Evolutionary conservation across 2,888 invertebrate species (phyloP).

Genomic region (Drosophila testacea): DNA sequence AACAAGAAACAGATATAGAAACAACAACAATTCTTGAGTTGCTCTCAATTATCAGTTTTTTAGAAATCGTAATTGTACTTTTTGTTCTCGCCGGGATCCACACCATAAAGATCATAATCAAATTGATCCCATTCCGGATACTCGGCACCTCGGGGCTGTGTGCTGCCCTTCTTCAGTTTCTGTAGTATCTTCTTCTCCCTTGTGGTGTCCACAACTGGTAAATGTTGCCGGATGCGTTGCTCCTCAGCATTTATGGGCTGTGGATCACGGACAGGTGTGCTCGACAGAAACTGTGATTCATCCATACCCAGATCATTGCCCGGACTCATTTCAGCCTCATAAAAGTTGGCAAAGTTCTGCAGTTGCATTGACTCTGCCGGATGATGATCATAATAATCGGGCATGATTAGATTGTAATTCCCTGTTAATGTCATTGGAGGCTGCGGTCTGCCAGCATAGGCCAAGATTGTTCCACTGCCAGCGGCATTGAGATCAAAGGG

Average conservation of each 20-base stretch:
- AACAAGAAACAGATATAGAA: conserved; percentile 49
- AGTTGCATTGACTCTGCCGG: conserved; percentile 74
- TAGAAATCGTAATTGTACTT: conserved; percentile 65
- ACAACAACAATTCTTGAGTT: conserved; percentile 34
- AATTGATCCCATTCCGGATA: conserved; percentile 82
- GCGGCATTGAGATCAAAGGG: conserved; percentile 46
- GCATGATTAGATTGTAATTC: conserved; percentile 77
- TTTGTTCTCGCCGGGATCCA: conserved; percentile 70
- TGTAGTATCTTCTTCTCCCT: conserved; percentile 64
- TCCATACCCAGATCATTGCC: conserved; percentile 77
- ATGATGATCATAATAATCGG: conserved; percentile 75
- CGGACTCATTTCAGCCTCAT: conserved; percentile 61
- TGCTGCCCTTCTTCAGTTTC: conserved; percentile 73
- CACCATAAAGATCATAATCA: conserved; percentile 82
- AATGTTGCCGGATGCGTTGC: conserved; percentile 62
- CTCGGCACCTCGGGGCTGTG: conserved; percentile 65
- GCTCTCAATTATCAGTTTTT: conserved; percentile 5
- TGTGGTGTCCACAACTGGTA: conserved; percentile 66
- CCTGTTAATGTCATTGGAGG: conserved; percentile 65
- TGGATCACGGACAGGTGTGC: conserved; percentile 70
- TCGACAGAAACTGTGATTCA: conserved; percentile 66
- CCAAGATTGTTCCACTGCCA: conserved; percentile 46
- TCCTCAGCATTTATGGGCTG: conserved; percentile 74
- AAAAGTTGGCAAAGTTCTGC: conserved; percentile 78
- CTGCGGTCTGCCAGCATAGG: conserved; percentile 64